Conservation (phyloP, 2,888 invertebrate species). For the Linnaemya vulpina region DNA sequence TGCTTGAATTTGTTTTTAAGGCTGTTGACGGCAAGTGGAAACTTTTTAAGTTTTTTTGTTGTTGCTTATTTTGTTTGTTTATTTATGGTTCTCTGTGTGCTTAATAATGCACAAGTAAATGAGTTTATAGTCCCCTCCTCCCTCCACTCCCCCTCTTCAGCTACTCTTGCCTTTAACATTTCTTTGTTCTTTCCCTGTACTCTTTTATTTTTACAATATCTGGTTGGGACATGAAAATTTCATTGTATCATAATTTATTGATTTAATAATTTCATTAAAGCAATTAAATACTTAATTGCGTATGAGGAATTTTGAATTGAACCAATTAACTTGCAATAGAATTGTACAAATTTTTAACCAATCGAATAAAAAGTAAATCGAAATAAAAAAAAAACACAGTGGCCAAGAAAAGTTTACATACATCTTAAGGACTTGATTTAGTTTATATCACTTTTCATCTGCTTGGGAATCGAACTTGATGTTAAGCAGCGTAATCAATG, state of each 20-base stretch:
- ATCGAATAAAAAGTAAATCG: not conserved
- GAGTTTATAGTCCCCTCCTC: conserved; percentile 4
- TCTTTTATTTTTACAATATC: not conserved
- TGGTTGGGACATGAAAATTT: not conserved
- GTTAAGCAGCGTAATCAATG: too few relatives aligned
- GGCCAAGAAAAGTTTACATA: not conserved
- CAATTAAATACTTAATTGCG: not conserved
- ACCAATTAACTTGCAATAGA: not conserved
- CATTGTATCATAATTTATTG: not conserved
- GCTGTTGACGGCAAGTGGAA: not conserved
- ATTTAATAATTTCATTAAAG: not conserved
- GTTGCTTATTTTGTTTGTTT: not conserved
- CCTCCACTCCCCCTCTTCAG: not conserved
- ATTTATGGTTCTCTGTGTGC: not conserved
- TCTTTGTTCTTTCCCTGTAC: not conserved
- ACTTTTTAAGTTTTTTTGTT: not conserved
- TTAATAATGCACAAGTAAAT: conserved; percentile 45
- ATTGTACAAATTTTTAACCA: not conserved
- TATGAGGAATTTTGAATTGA: not conserved
- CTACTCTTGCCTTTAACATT: not conserved
- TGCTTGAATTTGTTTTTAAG: not conserved
- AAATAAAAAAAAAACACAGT: not conserved
- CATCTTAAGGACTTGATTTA: too few relatives aligned
- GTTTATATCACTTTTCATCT: too few relatives aligned
- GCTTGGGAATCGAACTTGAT: too few relatives aligned